Percentiles rank a stretch among this genome's conserved stretches.
These are phyloP conservation scores for Agonopterix alstromeriana DNA, from an alignment of 2,888 invertebrate species.

Conservation along the genomic window DNA sequence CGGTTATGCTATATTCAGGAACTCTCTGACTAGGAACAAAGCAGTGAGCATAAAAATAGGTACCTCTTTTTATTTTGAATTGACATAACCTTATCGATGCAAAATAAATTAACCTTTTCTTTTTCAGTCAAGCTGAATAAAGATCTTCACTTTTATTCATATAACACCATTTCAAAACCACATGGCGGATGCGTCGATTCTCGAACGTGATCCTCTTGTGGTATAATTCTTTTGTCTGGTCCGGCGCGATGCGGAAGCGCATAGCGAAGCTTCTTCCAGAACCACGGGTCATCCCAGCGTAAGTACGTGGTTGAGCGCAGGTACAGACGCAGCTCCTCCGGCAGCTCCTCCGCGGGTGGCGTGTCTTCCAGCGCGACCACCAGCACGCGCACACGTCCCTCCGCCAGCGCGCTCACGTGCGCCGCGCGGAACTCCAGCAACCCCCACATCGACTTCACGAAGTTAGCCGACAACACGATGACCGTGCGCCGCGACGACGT, in stretches of 20 bases:
- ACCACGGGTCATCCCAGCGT: conserved; percentile 82
- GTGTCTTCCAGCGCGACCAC: not conserved
- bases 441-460: conserved; percentile 70
- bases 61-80: no score
- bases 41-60: no score
- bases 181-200: no score
- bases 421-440: conserved; percentile 80
- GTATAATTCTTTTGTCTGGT: no score
- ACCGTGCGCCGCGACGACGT: conserved; percentile 75
- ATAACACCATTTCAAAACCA: no score
- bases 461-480: conserved; percentile 22
- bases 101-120: no score
- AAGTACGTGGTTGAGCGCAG: conserved; percentile 87
- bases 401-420: conserved; percentile 39
- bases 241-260: not conserved
- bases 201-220: no score
- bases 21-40: no score
- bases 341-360: not conserved
- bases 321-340: conserved; percentile 78
- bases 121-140: no score
- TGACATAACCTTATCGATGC: no score
- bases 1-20: no score
- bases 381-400: conserved; percentile 73
- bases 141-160: no score
- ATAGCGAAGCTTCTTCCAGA: not conserved